Conservation (phyloP, 2,888 invertebrate genomes). For the Scaptomyza cyrtandrae region DNA sequence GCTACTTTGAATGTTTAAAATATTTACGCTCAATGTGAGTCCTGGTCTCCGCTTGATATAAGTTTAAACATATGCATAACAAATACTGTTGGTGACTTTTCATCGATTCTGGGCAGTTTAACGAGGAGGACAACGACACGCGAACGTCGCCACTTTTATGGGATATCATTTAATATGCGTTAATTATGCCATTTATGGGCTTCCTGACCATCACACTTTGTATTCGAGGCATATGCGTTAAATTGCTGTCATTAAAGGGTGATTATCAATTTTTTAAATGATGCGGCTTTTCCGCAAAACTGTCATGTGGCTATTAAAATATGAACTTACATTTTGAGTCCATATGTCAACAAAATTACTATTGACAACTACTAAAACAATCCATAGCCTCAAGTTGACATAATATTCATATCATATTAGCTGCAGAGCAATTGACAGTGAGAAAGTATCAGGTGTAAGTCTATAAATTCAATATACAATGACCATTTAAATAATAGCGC, state of each 20-base stretch:
- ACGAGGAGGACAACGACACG: slow-evolving; percentile 21
- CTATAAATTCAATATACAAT: slow-evolving; percentile 23
- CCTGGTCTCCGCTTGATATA: neutral
- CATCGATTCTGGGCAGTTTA: slow-evolving; percentile 54
- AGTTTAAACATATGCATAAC: slow-evolving; percentile 41
- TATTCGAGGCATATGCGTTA: slow-evolving; percentile 58
- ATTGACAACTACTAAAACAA: slow-evolving; percentile 17
- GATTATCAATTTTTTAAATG: slow-evolving; percentile 64
- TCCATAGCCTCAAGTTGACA: slow-evolving; percentile 7
- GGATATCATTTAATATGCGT: slow-evolving; percentile 67
- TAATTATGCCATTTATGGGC: slow-evolving; percentile 73
- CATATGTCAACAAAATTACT: slow-evolving; percentile 23
- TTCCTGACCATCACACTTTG: slow-evolving; percentile 11
- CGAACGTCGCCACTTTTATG: slow-evolving; percentile 49
- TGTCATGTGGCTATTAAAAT: slow-evolving; percentile 28
- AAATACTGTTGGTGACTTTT: slow-evolving; percentile 40
- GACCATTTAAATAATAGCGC: slow-evolving; percentile 16
- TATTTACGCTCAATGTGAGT: slow-evolving; percentile 3
- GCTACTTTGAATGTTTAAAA: slow-evolving; percentile 6
- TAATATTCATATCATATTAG: slow-evolving; percentile 17
- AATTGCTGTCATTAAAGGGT: slow-evolving; percentile 63
- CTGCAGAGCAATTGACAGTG: slow-evolving; percentile 7
- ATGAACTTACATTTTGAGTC: slow-evolving; percentile 11
- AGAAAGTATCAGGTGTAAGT: slow-evolving; percentile 35
- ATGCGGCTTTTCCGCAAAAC: slow-evolving; percentile 14